phyloP scores from a whole-genome alignment of 2,888 invertebrate species.

The Cartodere bifasciata region DNA sequence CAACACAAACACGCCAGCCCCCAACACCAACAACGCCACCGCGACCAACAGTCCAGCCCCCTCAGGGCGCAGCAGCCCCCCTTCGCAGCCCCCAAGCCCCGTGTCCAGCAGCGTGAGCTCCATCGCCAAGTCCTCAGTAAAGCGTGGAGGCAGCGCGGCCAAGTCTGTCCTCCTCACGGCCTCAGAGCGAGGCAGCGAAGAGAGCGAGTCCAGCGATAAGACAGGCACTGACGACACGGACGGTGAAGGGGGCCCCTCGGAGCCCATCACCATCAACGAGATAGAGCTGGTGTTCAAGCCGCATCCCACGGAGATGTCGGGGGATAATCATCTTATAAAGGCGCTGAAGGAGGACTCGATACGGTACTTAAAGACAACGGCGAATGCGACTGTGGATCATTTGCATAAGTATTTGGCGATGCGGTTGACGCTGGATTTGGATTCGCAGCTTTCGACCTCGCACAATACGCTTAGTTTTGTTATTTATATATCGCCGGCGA shows the following conservation, averaged over 20 bases:
- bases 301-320: constrained; percentile 85
- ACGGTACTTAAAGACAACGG: constrained; percentile 90
- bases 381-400: constrained; percentile 96
- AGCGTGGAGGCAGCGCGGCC: constrained; percentile 58
- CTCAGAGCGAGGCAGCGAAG: constrained; percentile 56
- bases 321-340: constrained; percentile 70
- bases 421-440: constrained; percentile 74
- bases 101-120: constrained; percentile 61
- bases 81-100: constrained; percentile 44
- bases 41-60: constrained; percentile 37
- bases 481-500: constrained; percentile 80
- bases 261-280: constrained; percentile 72
- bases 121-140: constrained; percentile 50
- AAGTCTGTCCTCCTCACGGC: too few relatives aligned
- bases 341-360: constrained; percentile 77
- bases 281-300: constrained; percentile 94
- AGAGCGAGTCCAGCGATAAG: constrained; percentile 62
- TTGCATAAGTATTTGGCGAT: constrained; percentile 91
- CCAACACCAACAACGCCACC: constrained; percentile 8
- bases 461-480: constrained; percentile 69
- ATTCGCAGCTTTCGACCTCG: constrained; percentile 67
- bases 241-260: constrained; percentile 64
- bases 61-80: constrained; percentile 59
- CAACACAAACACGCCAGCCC: constrained; percentile 4
- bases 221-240: constrained; percentile 54